Evolutionary conservation across 1,140 invertebrate genomes (phyloP), one percentile per base, ranked within the genome.

Genomic region (Drosophila murphyi): DNA sequence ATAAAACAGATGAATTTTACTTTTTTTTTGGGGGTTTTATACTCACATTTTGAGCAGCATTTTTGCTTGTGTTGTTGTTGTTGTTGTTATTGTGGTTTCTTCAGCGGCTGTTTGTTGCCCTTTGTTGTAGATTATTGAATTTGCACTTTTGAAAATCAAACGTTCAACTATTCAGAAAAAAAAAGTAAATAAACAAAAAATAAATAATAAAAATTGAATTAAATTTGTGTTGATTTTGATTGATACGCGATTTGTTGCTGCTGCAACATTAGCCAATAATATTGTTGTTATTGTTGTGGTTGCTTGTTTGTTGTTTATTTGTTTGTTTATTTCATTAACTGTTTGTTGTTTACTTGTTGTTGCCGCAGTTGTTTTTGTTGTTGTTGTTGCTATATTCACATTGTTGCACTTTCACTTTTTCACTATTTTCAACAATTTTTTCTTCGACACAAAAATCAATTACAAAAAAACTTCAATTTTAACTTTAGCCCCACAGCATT

Each of bases 321-420:
- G n/a, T 32, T 61, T 74, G 57, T 63, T 52, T 64, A 12, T 54
- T 50, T 28, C 34, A 20, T 32, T 41, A 31, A 35, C 32, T 52
- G 45, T 43, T 56, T 43, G 32, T 56, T 56, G 43, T 56, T 56
- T 51, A 54, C 29, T 59, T 47, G 45, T 31, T 34, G 45, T 51
- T 54, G 37, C 43, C 62, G 54, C 32, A 52, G 43, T n/a, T 34
- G 32, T 39, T 55, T 50, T 43, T 63, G 45, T 50, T 64, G 20
- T 39, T 59, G 20, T 59, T 57, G 20, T 54, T 32, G 5, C 8
- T 47, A 29, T 60, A 34, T 60, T 76, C 73, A 65, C 73, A 60
- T 74, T 72, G 62, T 83, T 88, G 81, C 85, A 89, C 85, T 89
- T 89, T 89, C 85, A 89, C 85, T 89, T 89, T 89, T 89, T 89